phyloP scores from a whole-genome alignment of 2,888 invertebrate species.

The Noctua fimbriata region DNA sequence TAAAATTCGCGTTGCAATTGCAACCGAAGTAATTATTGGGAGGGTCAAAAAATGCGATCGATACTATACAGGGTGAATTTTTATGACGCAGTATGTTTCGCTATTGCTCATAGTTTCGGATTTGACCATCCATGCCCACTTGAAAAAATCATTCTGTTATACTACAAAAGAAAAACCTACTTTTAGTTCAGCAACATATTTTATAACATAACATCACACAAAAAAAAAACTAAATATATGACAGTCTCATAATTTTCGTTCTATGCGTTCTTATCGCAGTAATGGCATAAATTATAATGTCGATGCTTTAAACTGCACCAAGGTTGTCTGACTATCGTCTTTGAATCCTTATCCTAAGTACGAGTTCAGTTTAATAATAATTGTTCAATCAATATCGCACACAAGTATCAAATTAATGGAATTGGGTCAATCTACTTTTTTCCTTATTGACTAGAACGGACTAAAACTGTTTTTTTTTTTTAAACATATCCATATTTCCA shows the following conservation, averaged over 20 bases:
- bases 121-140: too few relatives aligned
- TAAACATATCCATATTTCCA: too few relatives aligned
- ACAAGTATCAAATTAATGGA: conserved; percentile 6
- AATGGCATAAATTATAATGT: background rate
- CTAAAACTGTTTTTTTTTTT: background rate
- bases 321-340: conserved; percentile 31
- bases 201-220: background rate
- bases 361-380: conserved; percentile 40
- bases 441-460: conserved; percentile 35
- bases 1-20: background rate
- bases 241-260: background rate
- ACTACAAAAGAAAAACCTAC: too few relatives aligned
- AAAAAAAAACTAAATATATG: background rate
- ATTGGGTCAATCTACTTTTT: conserved; percentile 22
- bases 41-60: background rate
- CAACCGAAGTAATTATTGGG: background rate
- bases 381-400: background rate
- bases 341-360: conserved; percentile 50
- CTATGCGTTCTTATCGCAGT: conserved; percentile 26
- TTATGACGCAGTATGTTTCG: background rate
- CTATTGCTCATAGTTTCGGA: too few relatives aligned
- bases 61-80: background rate
- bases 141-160: too few relatives aligned
- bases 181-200: background rate
- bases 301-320: conserved; percentile 13